Base-by-base conservation (phyloP, 2,797 vertebrate species). In the Oophaga sylvatica region DNA sequence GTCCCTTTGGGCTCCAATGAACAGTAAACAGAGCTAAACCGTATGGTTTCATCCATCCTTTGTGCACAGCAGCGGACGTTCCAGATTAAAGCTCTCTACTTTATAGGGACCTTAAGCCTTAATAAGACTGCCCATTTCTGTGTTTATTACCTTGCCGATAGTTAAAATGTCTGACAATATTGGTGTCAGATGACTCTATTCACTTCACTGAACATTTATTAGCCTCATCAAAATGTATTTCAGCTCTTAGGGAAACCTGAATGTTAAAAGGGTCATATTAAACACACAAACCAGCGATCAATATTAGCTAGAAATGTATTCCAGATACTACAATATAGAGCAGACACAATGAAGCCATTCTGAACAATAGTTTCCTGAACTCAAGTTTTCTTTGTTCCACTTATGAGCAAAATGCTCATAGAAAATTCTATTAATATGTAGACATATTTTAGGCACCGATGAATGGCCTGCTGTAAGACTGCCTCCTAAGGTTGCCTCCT, bases 71-170 rank as follows among this genome's bases (percentile, higher is more conserved):
- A 53, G 73, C 73, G 73, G 73, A 76, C 73, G 12, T 76, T 53
- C 41, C 35, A 76, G 73, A 76, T 76, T 76, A 76, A 76, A 76
- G 73, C 73, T 76, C 73, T 76, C 53, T 76, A 76, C 73, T 76
- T 76, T 76, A 76, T 76, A 53, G 73, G 71, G 73, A 76, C 73
- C 73, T 53, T 48, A 76, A 53, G 73, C 45, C 73, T 45, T 53
- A 76, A 53, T 76, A 76, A 53, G 45, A 76, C 15, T 53, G 53
- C 73, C 73, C 20, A 48, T 76, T 76, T 76, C 22, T 76, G 45
- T 53, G 45, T 76, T 76, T 76, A 76, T 76, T 76, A 53, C 45
- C 20, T 48, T 53, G 73, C 73, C 53, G 73, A 53, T 53, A 76
- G 73, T 76, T 76, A 76, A 76, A 76, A 76, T 53, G 73, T 76